phyloP scores from a whole-genome alignment of 2,888 invertebrate species.

The Drosophila setosimentum region DNA sequence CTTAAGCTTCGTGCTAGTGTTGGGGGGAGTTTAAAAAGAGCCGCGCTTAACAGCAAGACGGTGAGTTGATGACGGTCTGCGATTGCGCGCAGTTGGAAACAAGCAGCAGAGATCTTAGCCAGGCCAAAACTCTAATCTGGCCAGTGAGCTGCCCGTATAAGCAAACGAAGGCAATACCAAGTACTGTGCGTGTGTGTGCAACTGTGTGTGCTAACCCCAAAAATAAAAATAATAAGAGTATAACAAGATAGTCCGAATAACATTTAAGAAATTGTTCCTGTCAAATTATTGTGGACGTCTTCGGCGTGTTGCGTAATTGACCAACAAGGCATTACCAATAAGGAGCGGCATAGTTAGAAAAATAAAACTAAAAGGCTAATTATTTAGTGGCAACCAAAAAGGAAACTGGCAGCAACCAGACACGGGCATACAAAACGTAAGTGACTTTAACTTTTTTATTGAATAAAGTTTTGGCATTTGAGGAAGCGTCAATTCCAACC shows the following conservation, averaged over 20 bases:
- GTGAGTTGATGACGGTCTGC: conserved; percentile 81
- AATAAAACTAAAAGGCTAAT: conserved; percentile 28
- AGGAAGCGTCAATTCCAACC: conserved; percentile 47
- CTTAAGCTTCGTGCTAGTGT: conserved; percentile 33
- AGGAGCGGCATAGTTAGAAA: conserved; percentile 47
- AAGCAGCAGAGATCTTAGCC: conserved; percentile 40
- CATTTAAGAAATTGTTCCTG: conserved; percentile 32
- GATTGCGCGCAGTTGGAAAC: conserved; percentile 75
- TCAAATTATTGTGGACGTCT: conserved; percentile 41
- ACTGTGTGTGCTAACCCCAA: conserved; percentile 37
- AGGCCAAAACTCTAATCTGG: conserved; percentile 26
- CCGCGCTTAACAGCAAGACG: conserved; percentile 61
- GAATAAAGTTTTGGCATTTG: conserved; percentile 50
- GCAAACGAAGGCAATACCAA: conserved; percentile 32
- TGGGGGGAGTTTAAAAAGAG: conserved; percentile 73
- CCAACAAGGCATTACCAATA: conserved; percentile 51
- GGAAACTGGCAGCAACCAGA: conserved; percentile 56
- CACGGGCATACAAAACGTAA: conserved; percentile 51
- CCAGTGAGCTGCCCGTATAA: conserved; percentile 38
- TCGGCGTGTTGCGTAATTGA: conserved; percentile 60
- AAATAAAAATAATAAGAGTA: conserved; percentile 5
- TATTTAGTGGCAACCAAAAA: conserved; percentile 49
- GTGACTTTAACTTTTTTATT: conserved; percentile 38
- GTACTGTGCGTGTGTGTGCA: conserved; percentile 52
- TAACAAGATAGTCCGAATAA: neutral